A percentile compares a stretch with the other conserved stretches of the same genome.
These are phyloP conservation scores for Arion vulgaris DNA, from an alignment of 1,140 invertebrate genomes.

Conservation along the genomic window DNA sequence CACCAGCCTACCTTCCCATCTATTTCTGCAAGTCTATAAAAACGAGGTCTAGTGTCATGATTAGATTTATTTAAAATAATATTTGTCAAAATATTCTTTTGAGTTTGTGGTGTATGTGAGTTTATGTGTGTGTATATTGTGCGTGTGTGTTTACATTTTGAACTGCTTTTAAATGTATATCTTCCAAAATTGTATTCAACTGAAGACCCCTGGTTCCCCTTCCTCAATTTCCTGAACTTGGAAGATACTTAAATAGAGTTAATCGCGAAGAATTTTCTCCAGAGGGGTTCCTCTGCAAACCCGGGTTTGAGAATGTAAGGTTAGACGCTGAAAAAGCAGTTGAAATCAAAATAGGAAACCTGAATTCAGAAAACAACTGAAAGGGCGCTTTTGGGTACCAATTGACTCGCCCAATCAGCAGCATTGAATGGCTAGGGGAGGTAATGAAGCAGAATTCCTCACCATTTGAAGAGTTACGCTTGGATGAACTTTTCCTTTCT, in stretches of 20 bases:
- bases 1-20: too few species aligned
- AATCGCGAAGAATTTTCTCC: background rate
- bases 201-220: too few species aligned
- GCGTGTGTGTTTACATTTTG: too few species aligned
- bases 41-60: too few species aligned
- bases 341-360: background rate
- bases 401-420: constrained; percentile 13
- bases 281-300: background rate
- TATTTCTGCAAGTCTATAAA: too few species aligned
- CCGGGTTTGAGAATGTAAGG: background rate
- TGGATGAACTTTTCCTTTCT: background rate
- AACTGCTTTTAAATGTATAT: too few species aligned
- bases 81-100: too few species aligned
- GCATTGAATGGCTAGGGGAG: constrained; percentile 3
- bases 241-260: background rate
- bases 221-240: too few species aligned
- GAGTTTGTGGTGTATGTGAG: too few species aligned
- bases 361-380: background rate
- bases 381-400: background rate
- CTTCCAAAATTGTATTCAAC: too few species aligned
- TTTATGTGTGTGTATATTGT: too few species aligned
- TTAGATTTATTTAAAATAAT: too few species aligned
- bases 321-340: constrained; percentile 1
- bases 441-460: constrained; percentile 18
- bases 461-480: background rate